Evolutionary conservation across 2,888 invertebrate species (phyloP).

Genomic region (Elegia similella): DNA sequence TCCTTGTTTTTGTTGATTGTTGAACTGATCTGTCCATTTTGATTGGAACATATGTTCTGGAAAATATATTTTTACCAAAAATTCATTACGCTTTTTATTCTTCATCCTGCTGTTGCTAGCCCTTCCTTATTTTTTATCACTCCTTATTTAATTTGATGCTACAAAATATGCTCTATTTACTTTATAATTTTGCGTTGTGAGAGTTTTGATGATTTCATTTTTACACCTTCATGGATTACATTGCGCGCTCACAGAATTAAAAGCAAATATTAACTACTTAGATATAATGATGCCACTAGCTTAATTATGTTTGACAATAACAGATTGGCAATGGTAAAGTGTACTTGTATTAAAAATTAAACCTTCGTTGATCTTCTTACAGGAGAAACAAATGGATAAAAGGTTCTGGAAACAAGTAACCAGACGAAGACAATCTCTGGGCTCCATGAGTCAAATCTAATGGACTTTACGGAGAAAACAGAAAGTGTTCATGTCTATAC

Average conservation of each 20-base stretch:
- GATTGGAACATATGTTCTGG: conserved; percentile 65
- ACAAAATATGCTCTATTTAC: not conserved
- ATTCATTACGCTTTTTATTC: conserved; percentile 75
- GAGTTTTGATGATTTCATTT: not conserved
- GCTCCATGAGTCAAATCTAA: conserved; percentile 73
- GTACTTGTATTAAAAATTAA: conserved; percentile 2
- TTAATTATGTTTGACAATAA: not conserved
- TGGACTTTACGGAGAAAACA: conserved; percentile 24
- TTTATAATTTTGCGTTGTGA: not conserved
- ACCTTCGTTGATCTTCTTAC: conserved; percentile 48
- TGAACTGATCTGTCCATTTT: conserved; percentile 73
- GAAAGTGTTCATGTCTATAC: conserved; percentile 43
- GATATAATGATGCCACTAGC: conserved; percentile 10
- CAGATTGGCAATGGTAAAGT: not conserved
- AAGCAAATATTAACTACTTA: not conserved
- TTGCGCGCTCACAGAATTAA: not conserved
- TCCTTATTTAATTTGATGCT: not conserved
- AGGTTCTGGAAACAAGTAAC: conserved; percentile 91
- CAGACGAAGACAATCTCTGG: conserved; percentile 84
- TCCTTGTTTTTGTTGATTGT: conserved; percentile 52
- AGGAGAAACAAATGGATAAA: conserved; percentile 90
- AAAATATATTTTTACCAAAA: conserved; percentile 77
- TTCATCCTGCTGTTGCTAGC: conserved; percentile 56
- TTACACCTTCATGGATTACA: conserved; percentile 1
- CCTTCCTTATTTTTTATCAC: conserved; percentile 18